Base-by-base conservation (phyloP, 1,140 invertebrate genomes). In the Penaeus japonicus region DNA sequence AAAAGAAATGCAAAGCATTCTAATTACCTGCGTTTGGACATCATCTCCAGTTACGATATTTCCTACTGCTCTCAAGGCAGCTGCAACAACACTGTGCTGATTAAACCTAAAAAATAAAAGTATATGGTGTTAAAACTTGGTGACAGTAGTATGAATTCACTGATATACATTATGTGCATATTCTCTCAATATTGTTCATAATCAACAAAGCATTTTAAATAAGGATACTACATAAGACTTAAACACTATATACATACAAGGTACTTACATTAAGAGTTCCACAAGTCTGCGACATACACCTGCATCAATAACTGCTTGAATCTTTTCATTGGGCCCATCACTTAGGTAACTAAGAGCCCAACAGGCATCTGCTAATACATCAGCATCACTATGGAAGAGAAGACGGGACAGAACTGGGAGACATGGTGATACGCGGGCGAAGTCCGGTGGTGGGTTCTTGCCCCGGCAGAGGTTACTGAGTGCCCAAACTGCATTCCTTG, bases 21-120 rank as follows among this genome's bases (percentile, higher is more conserved):
- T 54, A 53, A 3, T 27, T 57, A 89, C 89, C 94, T 99, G 98
- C 54, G 98, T 99, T 94, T 99, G 98, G 62, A 96, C 94, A 93
- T 99, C 98, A 93, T 99, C 98, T 15, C 98, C 98, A 1, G 98
- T 99, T 4, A 99, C 98, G 91, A 99, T 99, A 92, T 99, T 99
- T 35, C 98, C 98, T 18, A 99, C 97, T 39, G 98, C 98, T 90
- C 98, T 94, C 78, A 99, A 92, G 27, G 98, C 98, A 54, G 98
- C 98, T 75, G 97, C 98, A n/a, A 99, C 96, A 17, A 99, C 98
- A 91, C 96, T 97, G 73, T 96, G 95, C 91, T 97, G 95, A 88
- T 95, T 95, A 93, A 98, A 96, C 94, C 97, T 97, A 91, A 62
- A 93, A 92, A 85, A 54, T 79, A 90, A 87, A 84, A 84, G 59